Conservation (phyloP, 2,113 vertebrate genomes). For the Elachura formosa region DNA sequence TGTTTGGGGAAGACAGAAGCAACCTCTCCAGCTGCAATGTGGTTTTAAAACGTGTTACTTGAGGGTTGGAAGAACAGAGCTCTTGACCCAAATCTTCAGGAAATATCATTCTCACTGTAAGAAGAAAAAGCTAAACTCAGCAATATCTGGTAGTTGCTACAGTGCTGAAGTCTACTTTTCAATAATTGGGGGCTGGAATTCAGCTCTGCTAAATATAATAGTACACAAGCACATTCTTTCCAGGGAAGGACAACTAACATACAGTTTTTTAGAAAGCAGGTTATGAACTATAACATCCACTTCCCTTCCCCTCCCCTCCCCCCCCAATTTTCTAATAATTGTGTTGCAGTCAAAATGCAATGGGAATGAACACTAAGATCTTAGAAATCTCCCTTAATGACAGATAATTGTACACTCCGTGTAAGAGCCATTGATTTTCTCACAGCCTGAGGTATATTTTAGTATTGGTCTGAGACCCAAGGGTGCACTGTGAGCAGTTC, state of each 20-base stretch:
- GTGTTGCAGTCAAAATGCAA: neutral
- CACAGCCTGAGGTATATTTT: neutral
- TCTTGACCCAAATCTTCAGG: neutral
- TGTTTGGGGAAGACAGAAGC: neutral
- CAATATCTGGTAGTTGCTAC: neutral
- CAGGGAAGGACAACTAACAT: neutral
- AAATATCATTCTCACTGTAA: neutral
- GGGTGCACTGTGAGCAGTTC: neutral
- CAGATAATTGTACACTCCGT: fast-evolving
- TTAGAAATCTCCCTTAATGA: neutral
- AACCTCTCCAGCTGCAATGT: neutral
- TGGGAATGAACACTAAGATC: neutral
- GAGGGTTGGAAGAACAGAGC: neutral
- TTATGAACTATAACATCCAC: neutral
- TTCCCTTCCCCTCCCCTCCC: fast-evolving
- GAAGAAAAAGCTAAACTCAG: neutral
- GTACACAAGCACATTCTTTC: neutral
- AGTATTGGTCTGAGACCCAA: no score
- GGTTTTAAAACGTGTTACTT: neutral
- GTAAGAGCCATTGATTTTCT: neutral
- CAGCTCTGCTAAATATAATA: neutral
- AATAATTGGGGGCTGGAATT: neutral
- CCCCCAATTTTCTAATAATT: neutral
- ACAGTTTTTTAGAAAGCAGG: neutral
- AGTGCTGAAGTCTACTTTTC: neutral